phyloP scores from a whole-genome alignment of 1,140 invertebrate genomes.

The Plectrocnemia conspersa region DNA sequence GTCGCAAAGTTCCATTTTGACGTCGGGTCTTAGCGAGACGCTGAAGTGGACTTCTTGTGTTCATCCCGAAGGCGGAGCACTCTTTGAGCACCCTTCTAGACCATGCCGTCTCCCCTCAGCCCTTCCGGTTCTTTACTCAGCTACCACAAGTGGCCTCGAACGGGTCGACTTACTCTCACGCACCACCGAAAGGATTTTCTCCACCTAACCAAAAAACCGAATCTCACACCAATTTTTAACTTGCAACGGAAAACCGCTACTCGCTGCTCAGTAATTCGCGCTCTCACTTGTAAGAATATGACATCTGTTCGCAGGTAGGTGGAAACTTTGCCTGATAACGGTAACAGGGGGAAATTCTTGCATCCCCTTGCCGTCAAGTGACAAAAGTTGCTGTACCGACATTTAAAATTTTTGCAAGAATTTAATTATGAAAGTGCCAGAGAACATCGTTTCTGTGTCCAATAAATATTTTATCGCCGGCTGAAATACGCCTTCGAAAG shows the following conservation, averaged over 20 bases:
- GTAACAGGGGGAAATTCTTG: constrained; percentile 2
- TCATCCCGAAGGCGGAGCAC: constrained; percentile 9
- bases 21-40: background rate
- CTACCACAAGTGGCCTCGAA: constrained; percentile 10
- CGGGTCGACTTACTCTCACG: constrained; percentile 1
- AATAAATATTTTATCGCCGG: background rate
- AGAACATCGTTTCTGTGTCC: background rate
- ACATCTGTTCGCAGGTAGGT: constrained; percentile 2
- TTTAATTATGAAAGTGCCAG: background rate
- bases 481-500: too few relatives aligned
- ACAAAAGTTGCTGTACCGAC: constrained; percentile 6
- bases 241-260: background rate
- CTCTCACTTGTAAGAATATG: too few relatives aligned
- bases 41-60: constrained; percentile 15
- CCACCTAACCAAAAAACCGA: background rate
- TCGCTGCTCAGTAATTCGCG: background rate
- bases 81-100: constrained; percentile 9
- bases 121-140: constrained; percentile 3
- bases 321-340: background rate
- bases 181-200: constrained; percentile 5
- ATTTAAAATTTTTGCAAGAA: constrained; percentile 4
- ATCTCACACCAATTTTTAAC: background rate
- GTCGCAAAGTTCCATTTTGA: background rate
- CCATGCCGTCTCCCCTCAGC: background rate
- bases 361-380: background rate